These are phyloP conservation scores for Temnothorax nylanderi DNA, from an alignment of 1,140 invertebrate genomes.

Conservation along the genomic window DNA sequence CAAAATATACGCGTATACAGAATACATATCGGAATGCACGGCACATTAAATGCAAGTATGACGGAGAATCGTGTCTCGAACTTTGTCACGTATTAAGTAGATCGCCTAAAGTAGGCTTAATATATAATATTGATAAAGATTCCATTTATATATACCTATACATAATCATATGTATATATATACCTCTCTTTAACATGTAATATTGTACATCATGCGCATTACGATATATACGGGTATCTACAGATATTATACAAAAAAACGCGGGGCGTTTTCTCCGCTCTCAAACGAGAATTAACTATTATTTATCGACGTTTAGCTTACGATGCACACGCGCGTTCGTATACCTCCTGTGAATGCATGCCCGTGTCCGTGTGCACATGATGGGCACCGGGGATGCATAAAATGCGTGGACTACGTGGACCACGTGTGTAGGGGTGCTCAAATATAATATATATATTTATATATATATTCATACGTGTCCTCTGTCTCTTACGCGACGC, in stretches of 20 bases:
- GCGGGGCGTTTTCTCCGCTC: conserved; percentile 68
- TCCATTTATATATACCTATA: conserved; percentile 80
- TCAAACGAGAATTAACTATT: conserved; percentile 49
- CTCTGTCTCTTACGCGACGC: not conserved
- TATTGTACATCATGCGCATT: conserved; percentile 82
- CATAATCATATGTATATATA: conserved; percentile 77
- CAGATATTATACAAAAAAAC: conserved; percentile 83
- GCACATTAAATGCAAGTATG: not conserved
- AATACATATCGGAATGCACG: conserved; percentile 1
- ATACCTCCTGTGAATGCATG: conserved; percentile 44
- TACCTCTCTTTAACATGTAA: conserved; percentile 82
- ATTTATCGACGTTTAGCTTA: conserved; percentile 20
- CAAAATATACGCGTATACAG: not conserved
- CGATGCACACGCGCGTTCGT: conserved; percentile 18
- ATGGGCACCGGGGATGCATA: conserved; percentile 6
- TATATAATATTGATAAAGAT: conserved; percentile 76
- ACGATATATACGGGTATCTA: conserved; percentile 84
- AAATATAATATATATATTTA: conserved; percentile 22
- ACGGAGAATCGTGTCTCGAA: not conserved
- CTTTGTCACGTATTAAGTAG: not conserved
- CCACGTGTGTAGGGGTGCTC: not conserved
- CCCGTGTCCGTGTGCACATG: conserved; percentile 1
- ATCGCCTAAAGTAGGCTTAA: conserved; percentile 41
- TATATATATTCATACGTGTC: conserved; percentile 35
- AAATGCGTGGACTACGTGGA: not conserved